A percentile compares a stretch with the other conserved stretches of the same genome.
These are phyloP conservation scores for Papilio polytes DNA, from an alignment of 1,140 invertebrate species.

Conservation along the genomic window DNA sequence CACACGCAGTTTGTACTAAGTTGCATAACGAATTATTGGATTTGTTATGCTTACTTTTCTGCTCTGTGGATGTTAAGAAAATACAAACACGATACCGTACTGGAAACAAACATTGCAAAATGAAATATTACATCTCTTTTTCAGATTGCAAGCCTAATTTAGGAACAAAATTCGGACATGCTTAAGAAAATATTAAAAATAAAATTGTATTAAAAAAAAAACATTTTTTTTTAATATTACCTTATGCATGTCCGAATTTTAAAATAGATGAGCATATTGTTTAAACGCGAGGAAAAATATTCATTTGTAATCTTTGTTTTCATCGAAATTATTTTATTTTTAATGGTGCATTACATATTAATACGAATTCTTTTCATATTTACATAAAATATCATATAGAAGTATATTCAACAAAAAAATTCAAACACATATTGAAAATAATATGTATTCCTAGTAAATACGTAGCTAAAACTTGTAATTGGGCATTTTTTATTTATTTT, in stretches of 20 bases:
- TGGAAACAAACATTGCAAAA: constrained; percentile 8
- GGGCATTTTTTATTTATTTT: not conserved
- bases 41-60: constrained; percentile 24
- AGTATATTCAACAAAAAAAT: no score
- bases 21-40: not conserved
- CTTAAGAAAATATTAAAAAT: no score
- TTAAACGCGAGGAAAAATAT: not conserved
- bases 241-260: no score
- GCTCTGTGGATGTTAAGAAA: not conserved
- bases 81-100: not conserved
- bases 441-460: no score
- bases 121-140: not conserved
- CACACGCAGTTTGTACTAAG: not conserved
- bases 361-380: not conserved
- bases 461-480: not conserved
- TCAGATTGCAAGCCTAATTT: not conserved
- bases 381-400: no score
- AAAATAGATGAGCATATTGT: no score
- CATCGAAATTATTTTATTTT: not conserved
- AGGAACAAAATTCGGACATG: not conserved
- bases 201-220: no score
- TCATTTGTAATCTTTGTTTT: not conserved
- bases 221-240: no score
- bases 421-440: no score
- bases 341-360: not conserved